These are phyloP conservation scores for Oligia latruncula DNA, from an alignment of 2,888 invertebrate genomes.

Conservation along the genomic window DNA sequence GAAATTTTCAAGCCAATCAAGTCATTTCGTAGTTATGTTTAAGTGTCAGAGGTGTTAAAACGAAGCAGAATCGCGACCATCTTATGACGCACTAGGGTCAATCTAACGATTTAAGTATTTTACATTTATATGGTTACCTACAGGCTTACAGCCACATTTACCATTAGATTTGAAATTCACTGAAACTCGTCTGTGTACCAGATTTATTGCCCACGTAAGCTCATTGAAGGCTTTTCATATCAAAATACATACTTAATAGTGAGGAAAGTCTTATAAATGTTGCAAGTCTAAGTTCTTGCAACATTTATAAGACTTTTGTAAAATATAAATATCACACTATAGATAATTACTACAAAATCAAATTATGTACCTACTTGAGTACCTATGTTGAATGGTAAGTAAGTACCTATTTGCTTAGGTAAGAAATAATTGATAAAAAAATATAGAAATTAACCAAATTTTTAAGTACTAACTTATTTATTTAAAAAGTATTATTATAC, in stretches of 20 bases:
- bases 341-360: too few relatives aligned
- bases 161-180: background rate
- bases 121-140: background rate
- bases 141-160: background rate
- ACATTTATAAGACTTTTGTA: background rate
- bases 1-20: background rate
- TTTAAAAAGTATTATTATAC: too few relatives aligned
- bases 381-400: too few relatives aligned
- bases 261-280: background rate
- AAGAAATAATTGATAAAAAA: too few relatives aligned
- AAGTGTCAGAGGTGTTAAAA: too few relatives aligned
- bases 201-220: background rate
- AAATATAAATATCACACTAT: background rate
- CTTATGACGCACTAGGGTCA: too few relatives aligned
- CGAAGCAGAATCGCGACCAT: too few relatives aligned
- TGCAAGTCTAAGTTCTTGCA: background rate
- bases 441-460: too few relatives aligned
- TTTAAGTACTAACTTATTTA: too few relatives aligned
- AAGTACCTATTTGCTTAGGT: too few relatives aligned
- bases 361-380: too few relatives aligned
- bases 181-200: background rate
- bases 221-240: slow-evolving; percentile 1
- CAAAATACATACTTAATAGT: background rate
- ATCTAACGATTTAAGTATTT: background rate
- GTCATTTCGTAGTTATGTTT: too few relatives aligned